Conservation (phyloP, 2,113 vertebrate species). For the Dromaius novaehollandiae region DNA sequence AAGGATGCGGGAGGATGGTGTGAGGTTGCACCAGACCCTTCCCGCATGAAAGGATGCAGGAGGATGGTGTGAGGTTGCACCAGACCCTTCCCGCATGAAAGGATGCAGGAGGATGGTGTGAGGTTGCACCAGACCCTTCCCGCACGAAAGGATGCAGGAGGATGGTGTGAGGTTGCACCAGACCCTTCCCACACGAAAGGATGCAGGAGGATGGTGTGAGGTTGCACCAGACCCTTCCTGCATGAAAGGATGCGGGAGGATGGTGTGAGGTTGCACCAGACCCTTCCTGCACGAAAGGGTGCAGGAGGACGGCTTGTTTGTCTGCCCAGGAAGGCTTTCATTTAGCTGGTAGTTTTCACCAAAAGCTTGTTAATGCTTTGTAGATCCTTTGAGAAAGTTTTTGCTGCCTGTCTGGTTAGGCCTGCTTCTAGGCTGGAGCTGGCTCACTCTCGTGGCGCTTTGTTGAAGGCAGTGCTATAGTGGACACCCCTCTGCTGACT, state of each 20-base stretch:
- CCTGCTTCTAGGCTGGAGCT: not conserved
- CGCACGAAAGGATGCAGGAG: accelerated
- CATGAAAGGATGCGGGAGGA: too few relatives aligned
- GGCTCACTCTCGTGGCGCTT: accelerated
- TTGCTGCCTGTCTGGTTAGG: not conserved
- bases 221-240: too few relatives aligned
- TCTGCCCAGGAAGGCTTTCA: accelerated
- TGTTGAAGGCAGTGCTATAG: not conserved
- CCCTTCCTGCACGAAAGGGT: accelerated
- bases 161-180: too few relatives aligned
- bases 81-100: too few relatives aligned
- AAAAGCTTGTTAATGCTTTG: not conserved
- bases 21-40: not conserved
- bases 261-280: too few relatives aligned
- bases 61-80: too few relatives aligned
- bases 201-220: too few relatives aligned
- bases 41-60: accelerated
- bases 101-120: too few relatives aligned
- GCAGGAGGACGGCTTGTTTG: too few relatives aligned
- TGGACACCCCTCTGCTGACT: not conserved
- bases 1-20: not conserved
- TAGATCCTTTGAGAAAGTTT: not conserved
- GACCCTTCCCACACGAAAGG: too few relatives aligned
- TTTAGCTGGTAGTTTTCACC: accelerated
- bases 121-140: not conserved